A percentile compares a stretch with the other conserved stretches of the same genome.
Evolutionary conservation across 2,888 invertebrate genomes (phyloP).

Genomic region (Athalia cordata): DNA sequence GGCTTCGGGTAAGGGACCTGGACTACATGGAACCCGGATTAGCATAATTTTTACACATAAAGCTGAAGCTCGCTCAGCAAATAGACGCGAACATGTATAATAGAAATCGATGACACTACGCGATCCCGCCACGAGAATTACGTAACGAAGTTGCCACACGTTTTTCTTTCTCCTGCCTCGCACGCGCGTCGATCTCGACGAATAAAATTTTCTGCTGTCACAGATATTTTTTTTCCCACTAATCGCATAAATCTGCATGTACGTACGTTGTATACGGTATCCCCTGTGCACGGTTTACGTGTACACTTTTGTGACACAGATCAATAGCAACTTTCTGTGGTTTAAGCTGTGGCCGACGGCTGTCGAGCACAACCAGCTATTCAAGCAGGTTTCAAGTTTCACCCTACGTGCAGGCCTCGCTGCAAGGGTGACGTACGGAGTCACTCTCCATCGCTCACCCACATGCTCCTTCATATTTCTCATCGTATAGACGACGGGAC

Average conservation of each 20-base stretch:
- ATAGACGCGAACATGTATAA: neutral
- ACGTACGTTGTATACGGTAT: conserved; percentile 4
- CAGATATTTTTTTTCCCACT: no score
- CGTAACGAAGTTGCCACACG: no score
- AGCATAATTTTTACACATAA: neutral
- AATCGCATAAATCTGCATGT: no score
- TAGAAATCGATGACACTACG: neutral
- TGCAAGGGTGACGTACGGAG: conserved; percentile 26
- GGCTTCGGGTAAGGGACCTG: conserved; percentile 37
- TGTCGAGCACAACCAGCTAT: conserved; percentile 29
- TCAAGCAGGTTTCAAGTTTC: conserved; percentile 42
- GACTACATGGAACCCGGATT: neutral
- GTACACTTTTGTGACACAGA: conserved; percentile 34
- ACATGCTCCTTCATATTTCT: conserved; percentile 7
- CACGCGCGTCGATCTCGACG: no score
- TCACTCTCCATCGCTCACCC: neutral
- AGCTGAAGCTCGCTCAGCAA: neutral
- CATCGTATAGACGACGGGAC: neutral
- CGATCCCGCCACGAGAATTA: no score
- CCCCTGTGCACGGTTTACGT: neutral
- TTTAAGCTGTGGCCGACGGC: conserved; percentile 40
- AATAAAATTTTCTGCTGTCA: no score
- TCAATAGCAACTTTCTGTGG: conserved; percentile 44
- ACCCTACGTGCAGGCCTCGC: conserved; percentile 22
- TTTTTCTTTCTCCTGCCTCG: no score